Evolutionary conservation across 2,797 vertebrate genomes (phyloP), one percentile per base, ranked within the genome.

Genomic region (Crypturellus tataupa): DNA sequence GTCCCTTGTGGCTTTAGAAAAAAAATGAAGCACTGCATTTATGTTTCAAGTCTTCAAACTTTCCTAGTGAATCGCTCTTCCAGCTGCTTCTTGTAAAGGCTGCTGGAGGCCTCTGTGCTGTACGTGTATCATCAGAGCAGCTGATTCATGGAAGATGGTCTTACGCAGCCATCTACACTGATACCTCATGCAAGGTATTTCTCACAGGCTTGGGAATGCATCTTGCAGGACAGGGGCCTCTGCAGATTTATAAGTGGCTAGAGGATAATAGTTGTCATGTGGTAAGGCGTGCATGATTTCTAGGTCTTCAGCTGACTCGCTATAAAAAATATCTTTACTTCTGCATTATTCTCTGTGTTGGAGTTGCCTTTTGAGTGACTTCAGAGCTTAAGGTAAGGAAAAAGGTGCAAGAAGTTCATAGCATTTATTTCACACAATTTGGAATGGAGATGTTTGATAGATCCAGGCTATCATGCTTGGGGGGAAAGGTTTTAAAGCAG

Each of bases 41-140:
- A 11, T 31, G 31, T 64, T 78, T 82, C 56, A 69, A 44, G 40
- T 44, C 27, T 53, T 47, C 71, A 65, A 76, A 39, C 4, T 25
- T 67, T 13, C 33, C 1, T 5, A 39, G 12, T 12, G 35, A 25
- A n/a, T n/a, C 0, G 0, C 15, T 59, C 2, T 16, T 59, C 49
- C 20, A 31, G 3, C 24, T 23, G 12, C 46, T 69, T 10, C 9
- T 29, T 40, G 16, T 12, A 53, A 42, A 71, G 59, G 20, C 47
- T 76, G 59, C 33, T 56, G 5, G 46, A 6, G 51, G 20, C 15
- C 68, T 12, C 35, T 11, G 1, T 64, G 59, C 29, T 1, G 1
- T 3, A 29, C 21, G 31, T 65, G 55, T 69, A 16, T 69, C 29
- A 9, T 77, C 2, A 4, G 35, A 19, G 72, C 9, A 56, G 18